phyloP scores from a whole-genome alignment of 2,113 vertebrate species.

The Aegotheles bennettii region DNA sequence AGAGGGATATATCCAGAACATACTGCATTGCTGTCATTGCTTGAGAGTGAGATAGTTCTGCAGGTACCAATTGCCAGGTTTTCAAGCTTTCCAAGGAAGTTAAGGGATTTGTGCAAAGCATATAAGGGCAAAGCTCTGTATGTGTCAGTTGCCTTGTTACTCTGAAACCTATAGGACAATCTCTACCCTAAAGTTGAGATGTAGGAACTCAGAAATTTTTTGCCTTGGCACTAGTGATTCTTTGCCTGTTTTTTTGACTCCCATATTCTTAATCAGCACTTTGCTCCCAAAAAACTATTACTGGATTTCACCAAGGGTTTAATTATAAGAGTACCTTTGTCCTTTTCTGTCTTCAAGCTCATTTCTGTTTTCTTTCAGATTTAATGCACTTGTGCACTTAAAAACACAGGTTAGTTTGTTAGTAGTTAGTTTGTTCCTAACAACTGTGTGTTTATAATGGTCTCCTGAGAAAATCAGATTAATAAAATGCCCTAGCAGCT shows the following conservation, averaged over 20 bases:
- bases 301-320: not conserved
- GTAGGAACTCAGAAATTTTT: not conserved
- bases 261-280: not conserved
- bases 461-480: not conserved
- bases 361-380: not conserved
- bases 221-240: not conserved
- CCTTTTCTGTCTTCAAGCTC: not conserved
- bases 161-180: not conserved
- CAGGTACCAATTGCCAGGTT: fast-evolving
- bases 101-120: not conserved
- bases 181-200: not conserved
- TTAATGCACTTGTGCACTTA: not conserved
- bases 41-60: not conserved
- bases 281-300: not conserved
- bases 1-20: not conserved
- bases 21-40: fast-evolving
- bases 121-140: not conserved
- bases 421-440: not conserved
- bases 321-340: not conserved
- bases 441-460: not conserved
- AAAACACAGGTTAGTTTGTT: not conserved
- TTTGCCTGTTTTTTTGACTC: not conserved
- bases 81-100: not conserved
- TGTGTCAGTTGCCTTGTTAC: not conserved
- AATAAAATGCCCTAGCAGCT: not conserved